Evolutionary conservation across 2,888 invertebrate species (phyloP), one percentile per base, ranked within the genome.

Genomic region (Synergus japonicus): DNA sequence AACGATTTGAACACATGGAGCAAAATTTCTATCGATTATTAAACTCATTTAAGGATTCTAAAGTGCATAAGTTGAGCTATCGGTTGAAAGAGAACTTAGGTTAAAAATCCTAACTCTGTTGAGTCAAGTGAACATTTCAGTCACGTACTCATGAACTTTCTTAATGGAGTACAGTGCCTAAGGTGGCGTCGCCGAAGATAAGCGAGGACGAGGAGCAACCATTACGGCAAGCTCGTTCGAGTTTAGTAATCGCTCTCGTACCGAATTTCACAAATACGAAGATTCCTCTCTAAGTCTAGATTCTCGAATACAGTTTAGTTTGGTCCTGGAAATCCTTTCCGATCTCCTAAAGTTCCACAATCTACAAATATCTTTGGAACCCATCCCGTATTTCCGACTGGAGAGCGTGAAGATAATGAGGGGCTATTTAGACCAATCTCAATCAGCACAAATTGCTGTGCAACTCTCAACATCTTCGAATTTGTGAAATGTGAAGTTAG

Each of bases 221-320:
- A 29, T 60, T 60, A 60, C 22, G 60, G 22, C 60, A 60, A 12
- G 22, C 18, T 12, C 22, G 60, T 60, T 60, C 60, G 60, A 60
- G 60, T 60, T 60, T 60, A 22, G 60, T 60, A 60, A 60, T 60
- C 60, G 60, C 22, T 60, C 60, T 60, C 18, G 60, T 60, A 60
- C 60, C 60, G 60, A 60, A 60, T 60, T 60, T 60, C 60, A 60
- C 22, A 60, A 60, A 60, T 22, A 60, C 22, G 60, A 22, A 22
- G 60, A 60, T 60, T 60, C 60, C 22, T 12, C 18, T 60, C 12
- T 22, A 5, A 22, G 60, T 22, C 22, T 12, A 18, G 22, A 60
- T 22, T 60, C 60, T 12, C 10, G 22, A 60, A 60, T 60, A 60
- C 22, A 60, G 60, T 60, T 60, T 60, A 60, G 60, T 60, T 60